Percentiles rank a stretch among this genome's conserved stretches.
These are phyloP conservation scores for Eleginops maclovinus DNA, from an alignment of 2,113 vertebrate genomes.

Conservation along the genomic window DNA sequence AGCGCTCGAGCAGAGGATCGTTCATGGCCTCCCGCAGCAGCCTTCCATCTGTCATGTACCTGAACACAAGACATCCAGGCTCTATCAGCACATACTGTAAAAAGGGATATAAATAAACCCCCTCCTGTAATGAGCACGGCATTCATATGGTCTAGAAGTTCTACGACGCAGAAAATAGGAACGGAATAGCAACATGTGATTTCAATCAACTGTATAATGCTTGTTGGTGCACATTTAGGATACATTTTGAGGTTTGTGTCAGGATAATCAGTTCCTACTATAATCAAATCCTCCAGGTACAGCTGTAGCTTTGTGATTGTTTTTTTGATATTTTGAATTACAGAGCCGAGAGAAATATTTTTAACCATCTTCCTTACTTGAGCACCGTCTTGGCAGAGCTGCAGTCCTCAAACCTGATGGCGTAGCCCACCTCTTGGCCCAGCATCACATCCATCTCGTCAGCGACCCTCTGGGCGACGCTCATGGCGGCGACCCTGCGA, in stretches of 20 bases:
- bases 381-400: constrained; percentile 97
- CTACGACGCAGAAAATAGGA: no score
- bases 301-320: neutral
- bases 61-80: constrained; percentile 55
- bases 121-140: neutral
- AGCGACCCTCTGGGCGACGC: constrained; percentile 95
- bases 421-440: constrained; percentile 97
- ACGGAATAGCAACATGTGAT: no score
- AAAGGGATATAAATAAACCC: neutral
- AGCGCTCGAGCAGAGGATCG: constrained; percentile 95
- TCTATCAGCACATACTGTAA: neutral
- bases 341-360: neutral
- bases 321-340: no score
- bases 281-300: neutral
- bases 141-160: neutral
- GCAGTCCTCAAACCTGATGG: constrained; percentile 98
- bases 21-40: constrained; percentile 97
- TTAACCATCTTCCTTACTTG: constrained; percentile 86
- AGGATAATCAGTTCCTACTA: neutral
- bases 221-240: no score
- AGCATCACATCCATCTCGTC: constrained; percentile 99
- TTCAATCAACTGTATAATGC: no score
- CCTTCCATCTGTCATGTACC: constrained; percentile 99
- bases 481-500: constrained; percentile 96
- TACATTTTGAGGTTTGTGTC: neutral